Evolutionary conservation across 2,888 invertebrate genomes (phyloP).

Genomic region (Ichneumoninae sp.): DNA sequence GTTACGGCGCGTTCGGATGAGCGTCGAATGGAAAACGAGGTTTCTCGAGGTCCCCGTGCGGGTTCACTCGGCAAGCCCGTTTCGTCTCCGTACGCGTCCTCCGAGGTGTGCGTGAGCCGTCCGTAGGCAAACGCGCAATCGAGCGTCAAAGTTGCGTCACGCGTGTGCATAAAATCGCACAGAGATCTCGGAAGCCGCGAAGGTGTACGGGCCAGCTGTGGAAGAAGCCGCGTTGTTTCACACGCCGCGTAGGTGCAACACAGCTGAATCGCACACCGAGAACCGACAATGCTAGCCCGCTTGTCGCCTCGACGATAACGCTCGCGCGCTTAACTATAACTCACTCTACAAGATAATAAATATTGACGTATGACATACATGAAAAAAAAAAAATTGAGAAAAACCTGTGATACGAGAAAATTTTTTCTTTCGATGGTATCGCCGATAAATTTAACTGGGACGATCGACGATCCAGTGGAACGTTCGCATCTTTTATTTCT

Average conservation of each 20-base stretch:
- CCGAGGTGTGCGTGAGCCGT: neutral
- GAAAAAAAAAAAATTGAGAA: neutral
- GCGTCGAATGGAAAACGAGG: slow-evolving; percentile 69
- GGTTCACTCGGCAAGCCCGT: slow-evolving; percentile 7
- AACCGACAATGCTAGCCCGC: neutral
- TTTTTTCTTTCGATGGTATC: too few relatives aligned
- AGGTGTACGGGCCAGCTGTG: neutral
- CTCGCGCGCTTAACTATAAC: neutral
- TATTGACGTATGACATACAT: neutral
- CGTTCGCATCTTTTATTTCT: too few relatives aligned
- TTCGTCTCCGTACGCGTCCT: slow-evolving; percentile 1
- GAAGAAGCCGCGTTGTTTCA: neutral
- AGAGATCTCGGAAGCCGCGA: neutral
- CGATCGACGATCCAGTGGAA: too few relatives aligned
- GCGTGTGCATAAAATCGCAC: neutral
- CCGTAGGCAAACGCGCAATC: neutral
- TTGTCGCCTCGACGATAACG: neutral
- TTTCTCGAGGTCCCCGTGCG: neutral
- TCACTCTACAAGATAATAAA: neutral
- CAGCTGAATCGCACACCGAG: neutral
- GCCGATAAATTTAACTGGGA: too few relatives aligned
- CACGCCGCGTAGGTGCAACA: neutral
- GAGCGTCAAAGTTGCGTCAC: neutral
- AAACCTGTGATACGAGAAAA: too few relatives aligned
- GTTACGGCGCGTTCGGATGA: neutral